phyloP scores from a whole-genome alignment of 2,888 invertebrate species.

The Aproaerema taeniolella region DNA sequence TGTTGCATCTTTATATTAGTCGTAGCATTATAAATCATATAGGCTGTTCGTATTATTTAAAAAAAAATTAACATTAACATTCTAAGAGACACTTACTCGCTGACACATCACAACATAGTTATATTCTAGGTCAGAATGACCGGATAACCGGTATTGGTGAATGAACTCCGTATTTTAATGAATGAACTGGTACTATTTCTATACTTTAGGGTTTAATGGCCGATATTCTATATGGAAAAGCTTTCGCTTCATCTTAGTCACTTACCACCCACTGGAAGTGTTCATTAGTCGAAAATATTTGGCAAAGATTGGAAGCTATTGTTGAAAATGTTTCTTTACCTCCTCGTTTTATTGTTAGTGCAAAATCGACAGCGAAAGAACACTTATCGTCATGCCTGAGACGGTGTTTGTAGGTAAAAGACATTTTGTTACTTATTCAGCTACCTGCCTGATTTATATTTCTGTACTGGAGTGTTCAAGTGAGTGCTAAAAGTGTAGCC shows the following conservation, averaged over 20 bases:
- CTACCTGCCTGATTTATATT: not conserved
- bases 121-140: no score
- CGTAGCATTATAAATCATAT: no score
- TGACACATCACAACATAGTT: no score
- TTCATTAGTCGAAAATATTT: constrained; percentile 58
- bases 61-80: no score
- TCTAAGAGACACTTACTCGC: no score
- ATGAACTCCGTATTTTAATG: constrained; percentile 1
- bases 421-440: no score
- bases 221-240: not conserved
- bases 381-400: constrained; percentile 54
- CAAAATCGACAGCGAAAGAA: constrained; percentile 49
- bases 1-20: no score
- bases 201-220: constrained; percentile 40
- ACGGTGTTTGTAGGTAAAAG: constrained; percentile 59
- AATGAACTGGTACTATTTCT: constrained; percentile 14
- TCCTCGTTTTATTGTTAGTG: constrained; percentile 47
- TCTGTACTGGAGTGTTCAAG: constrained; percentile 3
- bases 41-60: no score
- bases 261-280: constrained; percentile 38
- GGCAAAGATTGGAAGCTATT: constrained; percentile 48
- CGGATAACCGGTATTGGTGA: constrained; percentile 10
- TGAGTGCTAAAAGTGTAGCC: constrained; percentile 1
- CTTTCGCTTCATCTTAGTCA: constrained; percentile 27
- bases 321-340: constrained; percentile 44